These are phyloP conservation scores for Aphidius ervi DNA, from an alignment of 1,140 invertebrate genomes.

Conservation along the genomic window DNA sequence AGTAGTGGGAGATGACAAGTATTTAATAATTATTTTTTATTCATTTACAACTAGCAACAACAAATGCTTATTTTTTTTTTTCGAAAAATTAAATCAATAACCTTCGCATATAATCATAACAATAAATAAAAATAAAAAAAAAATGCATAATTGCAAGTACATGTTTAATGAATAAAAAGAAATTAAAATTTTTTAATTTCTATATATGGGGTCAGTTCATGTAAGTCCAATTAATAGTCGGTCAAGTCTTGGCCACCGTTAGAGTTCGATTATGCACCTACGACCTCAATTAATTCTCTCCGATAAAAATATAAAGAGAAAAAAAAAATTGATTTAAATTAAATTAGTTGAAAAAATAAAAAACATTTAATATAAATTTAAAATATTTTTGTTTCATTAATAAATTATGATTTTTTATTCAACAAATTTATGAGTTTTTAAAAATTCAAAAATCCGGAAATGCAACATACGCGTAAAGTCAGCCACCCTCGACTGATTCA, in stretches of 20 bases:
- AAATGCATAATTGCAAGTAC: too few relatives aligned
- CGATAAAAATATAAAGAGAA: constrained; percentile 7
- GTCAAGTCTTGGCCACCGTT: constrained; percentile 28
- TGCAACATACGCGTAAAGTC: not conserved
- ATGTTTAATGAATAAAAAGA: not conserved
- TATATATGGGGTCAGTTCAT: constrained; percentile 18
- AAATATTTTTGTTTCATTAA: too few relatives aligned
- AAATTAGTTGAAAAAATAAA: too few relatives aligned
- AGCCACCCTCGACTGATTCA: constrained; percentile 18
- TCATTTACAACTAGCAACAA: constrained; percentile 6
- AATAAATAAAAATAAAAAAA: not conserved
- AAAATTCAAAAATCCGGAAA: not conserved
- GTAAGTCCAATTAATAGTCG: constrained; percentile 42
- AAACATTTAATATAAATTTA: too few relatives aligned
- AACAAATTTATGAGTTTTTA: too few relatives aligned
- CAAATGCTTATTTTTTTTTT: not conserved
- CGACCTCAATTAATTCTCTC: constrained; percentile 37
- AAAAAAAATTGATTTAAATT: too few relatives aligned
- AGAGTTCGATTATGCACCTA: constrained; percentile 19
- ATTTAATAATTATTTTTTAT: not conserved
- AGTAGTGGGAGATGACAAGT: constrained; percentile 34
- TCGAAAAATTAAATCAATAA: constrained; percentile 13
- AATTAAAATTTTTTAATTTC: constrained; percentile 3
- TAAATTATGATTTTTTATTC: too few relatives aligned
- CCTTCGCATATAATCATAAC: not conserved